Evolutionary conservation across 2,113 vertebrate genomes (phyloP).

Genomic region (Psittacula cyanocephala): DNA sequence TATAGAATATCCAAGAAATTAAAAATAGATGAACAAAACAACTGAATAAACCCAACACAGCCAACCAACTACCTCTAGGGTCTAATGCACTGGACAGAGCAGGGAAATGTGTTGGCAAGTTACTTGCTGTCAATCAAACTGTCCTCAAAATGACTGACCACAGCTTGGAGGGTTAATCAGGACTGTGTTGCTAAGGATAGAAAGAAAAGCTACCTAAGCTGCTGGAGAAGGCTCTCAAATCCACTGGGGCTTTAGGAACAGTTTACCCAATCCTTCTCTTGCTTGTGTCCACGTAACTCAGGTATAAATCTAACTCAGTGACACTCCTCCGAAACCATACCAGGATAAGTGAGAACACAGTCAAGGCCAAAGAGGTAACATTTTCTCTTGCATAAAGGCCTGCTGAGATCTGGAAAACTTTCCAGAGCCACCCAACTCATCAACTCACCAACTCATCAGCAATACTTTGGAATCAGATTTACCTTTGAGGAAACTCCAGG

Average conservation of each 20-base stretch:
- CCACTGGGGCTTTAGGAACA: constrained; percentile 71
- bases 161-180: constrained; percentile 76
- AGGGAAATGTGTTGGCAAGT: background rate
- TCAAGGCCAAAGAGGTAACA: background rate
- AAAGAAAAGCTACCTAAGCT: constrained; percentile 87
- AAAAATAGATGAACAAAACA: background rate
- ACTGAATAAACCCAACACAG: background rate
- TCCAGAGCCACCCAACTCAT: background rate
- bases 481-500: background rate
- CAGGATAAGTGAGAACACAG: background rate
- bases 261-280: constrained; percentile 22
- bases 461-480: background rate
- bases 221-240: constrained; percentile 78
- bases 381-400: background rate
- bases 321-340: background rate
- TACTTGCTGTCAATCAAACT: constrained; percentile 52
- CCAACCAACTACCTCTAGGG: background rate
- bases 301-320: background rate
- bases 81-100: background rate
- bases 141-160: constrained; percentile 62
- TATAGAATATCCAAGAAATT: background rate
- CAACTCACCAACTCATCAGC: background rate
- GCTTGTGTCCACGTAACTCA: background rate
- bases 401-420: background rate
- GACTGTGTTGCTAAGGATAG: constrained; percentile 84